Conservation (phyloP, 2,113 vertebrate genomes). For the Thalassoma bifasciatum region DNA sequence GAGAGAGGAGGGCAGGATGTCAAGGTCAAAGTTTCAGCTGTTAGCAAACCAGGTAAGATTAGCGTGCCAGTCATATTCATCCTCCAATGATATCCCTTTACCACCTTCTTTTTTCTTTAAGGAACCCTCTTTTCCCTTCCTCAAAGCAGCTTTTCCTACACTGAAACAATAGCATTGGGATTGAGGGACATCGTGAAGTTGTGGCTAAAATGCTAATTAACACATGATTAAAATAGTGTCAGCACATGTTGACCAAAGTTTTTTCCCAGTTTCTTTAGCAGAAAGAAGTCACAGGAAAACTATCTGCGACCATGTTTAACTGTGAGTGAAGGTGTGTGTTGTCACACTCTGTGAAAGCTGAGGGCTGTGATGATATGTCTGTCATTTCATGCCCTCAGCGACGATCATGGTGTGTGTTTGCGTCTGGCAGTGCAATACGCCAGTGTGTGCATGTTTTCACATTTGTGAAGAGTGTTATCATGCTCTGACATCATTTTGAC, state of each 20-base stretch:
- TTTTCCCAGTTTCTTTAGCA: background rate
- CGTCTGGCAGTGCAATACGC: slow-evolving; percentile 9
- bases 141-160: slow-evolving; percentile 35
- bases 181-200: slow-evolving; percentile 26
- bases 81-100: slow-evolving; percentile 16
- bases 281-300: background rate
- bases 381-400: slow-evolving; percentile 20
- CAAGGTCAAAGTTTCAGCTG: slow-evolving; percentile 13
- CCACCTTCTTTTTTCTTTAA: slow-evolving; percentile 17
- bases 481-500: slow-evolving; percentile 6
- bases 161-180: slow-evolving; percentile 14
- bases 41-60: slow-evolving; percentile 38
- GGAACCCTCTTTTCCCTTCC: slow-evolving; percentile 25
- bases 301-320: background rate
- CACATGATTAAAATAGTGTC: background rate
- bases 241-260: background rate
- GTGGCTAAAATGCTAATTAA: slow-evolving; percentile 33
- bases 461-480: slow-evolving; percentile 7
- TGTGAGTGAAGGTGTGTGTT: slow-evolving; percentile 14
- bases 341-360: slow-evolving; percentile 2
- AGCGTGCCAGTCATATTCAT: slow-evolving; percentile 22
- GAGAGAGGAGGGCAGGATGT: background rate
- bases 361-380: slow-evolving; percentile 25
- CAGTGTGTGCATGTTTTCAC: background rate
- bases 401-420: background rate